These are phyloP conservation scores for Cheumatopsyche charites DNA, from an alignment of 1,140 invertebrate species.

Conservation along the genomic window DNA sequence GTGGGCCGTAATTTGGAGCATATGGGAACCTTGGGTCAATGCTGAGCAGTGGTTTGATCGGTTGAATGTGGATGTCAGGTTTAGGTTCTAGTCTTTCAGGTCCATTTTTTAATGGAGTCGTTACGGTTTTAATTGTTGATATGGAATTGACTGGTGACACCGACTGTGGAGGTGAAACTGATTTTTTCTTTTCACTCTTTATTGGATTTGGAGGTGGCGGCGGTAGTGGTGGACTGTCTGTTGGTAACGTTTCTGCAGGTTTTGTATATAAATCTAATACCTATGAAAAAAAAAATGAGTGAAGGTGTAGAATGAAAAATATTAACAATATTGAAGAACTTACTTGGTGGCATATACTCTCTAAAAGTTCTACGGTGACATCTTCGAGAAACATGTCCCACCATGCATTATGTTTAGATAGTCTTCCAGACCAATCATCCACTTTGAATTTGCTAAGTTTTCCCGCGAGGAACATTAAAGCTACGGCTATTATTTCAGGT, in stretches of 20 bases:
- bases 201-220: constrained; percentile 52
- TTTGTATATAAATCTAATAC: constrained; percentile 87
- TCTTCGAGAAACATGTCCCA: constrained; percentile 98
- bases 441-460: constrained; percentile 96
- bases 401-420: constrained; percentile 85
- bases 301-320: background rate
- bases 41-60: constrained; percentile 50
- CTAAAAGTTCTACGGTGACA: constrained; percentile 92
- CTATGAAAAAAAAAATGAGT: constrained; percentile 50
- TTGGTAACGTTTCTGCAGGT: constrained; percentile 59
- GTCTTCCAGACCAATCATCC: constrained; percentile 87
- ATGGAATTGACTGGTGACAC: constrained; percentile 56
- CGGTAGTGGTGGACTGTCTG: constrained; percentile 66
- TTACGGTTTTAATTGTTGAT: constrained; percentile 50
- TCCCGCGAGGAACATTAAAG: constrained; percentile 95
- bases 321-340: background rate
- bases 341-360: constrained; percentile 96
- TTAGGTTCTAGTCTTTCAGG: constrained; percentile 51
- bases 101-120: constrained; percentile 56
- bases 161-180: constrained; percentile 60
- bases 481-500: constrained; percentile 98
- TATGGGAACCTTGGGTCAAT: constrained; percentile 51
- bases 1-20: constrained; percentile 49
- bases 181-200: constrained; percentile 61
- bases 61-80: constrained; percentile 50